Conservation (phyloP, 2,888 invertebrate species). For the Phaedon cochleariae region DNA sequence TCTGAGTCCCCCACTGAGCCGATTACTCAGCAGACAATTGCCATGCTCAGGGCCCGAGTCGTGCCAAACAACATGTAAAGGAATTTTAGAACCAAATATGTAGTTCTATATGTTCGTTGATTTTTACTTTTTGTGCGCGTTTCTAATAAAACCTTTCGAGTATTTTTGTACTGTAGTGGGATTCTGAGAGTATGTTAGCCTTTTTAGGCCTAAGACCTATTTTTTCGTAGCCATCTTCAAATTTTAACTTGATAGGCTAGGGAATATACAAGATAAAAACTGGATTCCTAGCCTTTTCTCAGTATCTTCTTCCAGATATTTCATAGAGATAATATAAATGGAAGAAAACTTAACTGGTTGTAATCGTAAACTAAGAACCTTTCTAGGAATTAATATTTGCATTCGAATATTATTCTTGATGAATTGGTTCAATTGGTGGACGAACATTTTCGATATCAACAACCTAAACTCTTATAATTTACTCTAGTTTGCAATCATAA, state of each 20-base stretch:
- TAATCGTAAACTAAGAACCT: too few relatives aligned
- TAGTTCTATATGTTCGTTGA: not conserved
- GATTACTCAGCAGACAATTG: constrained; percentile 61
- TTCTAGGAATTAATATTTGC: too few relatives aligned
- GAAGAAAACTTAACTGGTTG: too few relatives aligned
- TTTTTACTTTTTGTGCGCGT: not conserved
- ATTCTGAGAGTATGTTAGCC: not conserved
- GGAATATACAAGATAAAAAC: too few relatives aligned
- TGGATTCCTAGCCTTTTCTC: too few relatives aligned
- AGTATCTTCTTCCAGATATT: too few relatives aligned
- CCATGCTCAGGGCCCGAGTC: constrained; percentile 59
- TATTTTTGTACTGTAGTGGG: not conserved
- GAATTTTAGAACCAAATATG: not conserved
- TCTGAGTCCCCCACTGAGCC: constrained; percentile 67
- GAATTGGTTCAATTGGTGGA: too few relatives aligned
- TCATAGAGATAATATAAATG: too few relatives aligned
- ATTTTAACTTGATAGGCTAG: not conserved
- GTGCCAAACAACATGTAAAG: constrained; percentile 57
- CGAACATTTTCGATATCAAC: too few relatives aligned
- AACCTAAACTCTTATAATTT: too few relatives aligned
- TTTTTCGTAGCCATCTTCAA: not conserved
- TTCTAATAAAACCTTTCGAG: not conserved
- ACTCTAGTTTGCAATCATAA: too few relatives aligned
- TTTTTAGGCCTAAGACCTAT: not conserved
- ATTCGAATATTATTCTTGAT: too few relatives aligned